Base-by-base conservation (phyloP, 2,888 invertebrate species). In the Nymphalis polychloros region DNA sequence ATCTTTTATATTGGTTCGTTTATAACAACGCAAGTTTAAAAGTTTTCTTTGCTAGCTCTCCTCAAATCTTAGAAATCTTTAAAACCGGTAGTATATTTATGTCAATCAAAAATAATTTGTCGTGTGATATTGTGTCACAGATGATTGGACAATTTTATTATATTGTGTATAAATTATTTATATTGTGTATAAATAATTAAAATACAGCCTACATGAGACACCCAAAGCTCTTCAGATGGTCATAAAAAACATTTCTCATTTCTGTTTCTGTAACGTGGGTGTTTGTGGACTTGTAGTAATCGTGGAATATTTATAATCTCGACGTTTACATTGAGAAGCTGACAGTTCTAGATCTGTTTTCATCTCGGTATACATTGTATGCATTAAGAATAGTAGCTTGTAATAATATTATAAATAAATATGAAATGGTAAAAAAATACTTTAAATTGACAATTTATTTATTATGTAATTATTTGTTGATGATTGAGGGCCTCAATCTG, bases 241-340 rank as follows among this genome's bases (percentile, higher is more conserved):
- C 10, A 57, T 55, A 46, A 41, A 41, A 63, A 68, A 52, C 59
- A 63, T 63, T 62, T 63, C 63, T 63, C 59, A 59, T 59, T 66
- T 62, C 23, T 53, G 59, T 53, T 63, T 59, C 23, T 55, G 59
- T 59, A 52, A 63, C 69, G 69, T 69, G 59, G 69, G 69, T 20
- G 59, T 48, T 49, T 41, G 53, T 17, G 59, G 69, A 57, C 59
- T 41, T 41, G 31, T 17, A 59, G 69, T 65, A 59, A 69, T 52
- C 48, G 47, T 59, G 47, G 60, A 60, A 59, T 66, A 63, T 69
- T 65, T 63, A 63, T 59, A 27, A 69, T 27, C 63, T 63, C 59
- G 63, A 66, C 63, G 46, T 52, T 65, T 63, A 66, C 69, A 69
- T 66, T 69, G 53, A 59, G 52, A 63, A 66, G 50, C 65, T 63